Evolutionary conservation across 2,113 vertebrate genomes (phyloP), one percentile per base, ranked within the genome.

Genomic region (Bettongia penicillata): DNA sequence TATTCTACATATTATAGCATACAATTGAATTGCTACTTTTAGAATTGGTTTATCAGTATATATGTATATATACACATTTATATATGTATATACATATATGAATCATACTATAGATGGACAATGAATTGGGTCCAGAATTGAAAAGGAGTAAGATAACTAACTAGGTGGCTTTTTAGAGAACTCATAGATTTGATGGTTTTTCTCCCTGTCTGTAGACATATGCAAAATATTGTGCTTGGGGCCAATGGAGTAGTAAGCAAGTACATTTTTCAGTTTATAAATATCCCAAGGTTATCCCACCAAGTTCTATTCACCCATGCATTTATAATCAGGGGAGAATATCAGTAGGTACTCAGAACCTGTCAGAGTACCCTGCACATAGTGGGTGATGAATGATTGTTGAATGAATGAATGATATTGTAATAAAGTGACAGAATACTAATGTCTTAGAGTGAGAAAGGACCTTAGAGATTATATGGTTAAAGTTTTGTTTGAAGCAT

Each of bases 221-320:
- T 95, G 91, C 91, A 93, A 94, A 47, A 55, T 91, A 14, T 57
- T 61, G 61, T 31, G 89, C 61, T 12, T 68, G 91, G 84, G 90
- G 77, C 77, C 94, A 90, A 90, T 84, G 68, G 47, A 51, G 25
- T 53, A 68, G 48, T 94, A 96, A 91, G 68, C 91, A n/a, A 93
- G 43, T 95, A 47, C 31, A 90, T 61, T 51, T 37, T 26, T 91
- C 90, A 47, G 55, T 55, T 47, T 10, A 4, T 31, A 23, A 51
- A 47, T 24, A 1, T 93, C 53, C 93, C 57, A 96, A 95, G 95
- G 57, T 97, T 92, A 94, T 94, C 57, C 3, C 25, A 93, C 90
- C 25, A 93, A 43, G 53, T 90, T 55, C 37, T 49, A 90, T 47
- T 93, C 51, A 95, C 91, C 51, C 91, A 96, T 97, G 77, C 94